Evolutionary conservation across 2,113 vertebrate species (phyloP).

Genomic region (Pollimyrus isidori): DNA sequence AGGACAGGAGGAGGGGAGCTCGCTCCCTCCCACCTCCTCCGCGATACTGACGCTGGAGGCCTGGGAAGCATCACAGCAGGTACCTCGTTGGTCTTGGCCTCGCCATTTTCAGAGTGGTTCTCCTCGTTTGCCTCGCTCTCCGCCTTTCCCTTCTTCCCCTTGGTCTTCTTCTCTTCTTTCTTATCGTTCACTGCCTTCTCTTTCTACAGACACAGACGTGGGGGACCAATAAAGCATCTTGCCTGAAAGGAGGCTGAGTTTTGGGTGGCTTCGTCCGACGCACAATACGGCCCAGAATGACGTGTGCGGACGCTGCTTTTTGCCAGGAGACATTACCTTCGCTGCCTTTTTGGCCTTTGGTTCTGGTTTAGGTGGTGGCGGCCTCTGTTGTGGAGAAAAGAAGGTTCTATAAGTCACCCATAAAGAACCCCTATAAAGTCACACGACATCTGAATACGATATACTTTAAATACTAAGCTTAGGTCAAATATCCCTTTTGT

Average conservation of each 20-base stretch:
- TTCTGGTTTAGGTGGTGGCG: constrained; percentile 67
- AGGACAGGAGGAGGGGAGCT: neutral
- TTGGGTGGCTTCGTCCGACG: neutral
- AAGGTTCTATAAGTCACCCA: neutral
- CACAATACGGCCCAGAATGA: neutral
- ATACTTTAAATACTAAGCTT: neutral
- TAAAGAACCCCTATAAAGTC: neutral
- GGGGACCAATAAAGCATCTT: neutral
- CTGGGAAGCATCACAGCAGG: neutral
- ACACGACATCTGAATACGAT: neutral
- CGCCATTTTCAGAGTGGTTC: constrained; percentile 88
- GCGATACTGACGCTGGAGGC: neutral
- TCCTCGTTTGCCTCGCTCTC: constrained; percentile 79
- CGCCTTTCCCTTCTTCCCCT: constrained; percentile 75
- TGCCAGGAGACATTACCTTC: constrained; percentile 61
- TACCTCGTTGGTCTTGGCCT: constrained; percentile 84
- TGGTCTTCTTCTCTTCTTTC: constrained; percentile 79
- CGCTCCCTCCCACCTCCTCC: neutral
- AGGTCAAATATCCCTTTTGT: neutral
- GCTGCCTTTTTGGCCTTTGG: constrained; percentile 79
- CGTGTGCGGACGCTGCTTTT: neutral
- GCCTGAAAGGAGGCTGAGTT: neutral
- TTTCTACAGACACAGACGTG: constrained; percentile 59
- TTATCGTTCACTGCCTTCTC: constrained; percentile 79
- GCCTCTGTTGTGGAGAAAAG: constrained; percentile 56